These are phyloP conservation scores for Acromyrmex echinatior DNA, from an alignment of 1,140 invertebrate species.

Conservation along the genomic window DNA sequence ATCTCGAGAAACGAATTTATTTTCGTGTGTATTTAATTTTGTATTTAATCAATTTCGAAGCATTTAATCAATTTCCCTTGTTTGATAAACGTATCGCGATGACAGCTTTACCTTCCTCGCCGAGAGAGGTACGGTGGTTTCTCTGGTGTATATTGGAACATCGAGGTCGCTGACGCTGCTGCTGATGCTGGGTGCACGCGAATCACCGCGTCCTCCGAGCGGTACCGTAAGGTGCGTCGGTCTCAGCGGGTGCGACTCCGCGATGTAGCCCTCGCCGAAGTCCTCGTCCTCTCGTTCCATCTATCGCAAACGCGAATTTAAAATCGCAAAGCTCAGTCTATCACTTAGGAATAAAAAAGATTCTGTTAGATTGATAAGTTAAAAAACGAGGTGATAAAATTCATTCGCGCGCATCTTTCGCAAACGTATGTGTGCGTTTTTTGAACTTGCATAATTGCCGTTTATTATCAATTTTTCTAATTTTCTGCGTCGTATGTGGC, in stretches of 20 bases:
- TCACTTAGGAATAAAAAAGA: neutral
- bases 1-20: neutral
- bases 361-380: neutral
- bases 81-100: neutral
- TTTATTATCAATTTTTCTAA: constrained; percentile 67
- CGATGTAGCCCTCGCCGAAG: constrained; percentile 87
- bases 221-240: constrained; percentile 87
- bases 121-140: constrained; percentile 83
- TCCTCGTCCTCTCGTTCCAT: constrained; percentile 88
- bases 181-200: constrained; percentile 86
- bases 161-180: constrained; percentile 88
- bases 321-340: neutral
- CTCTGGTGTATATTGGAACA: constrained; percentile 87
- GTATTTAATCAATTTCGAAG: neutral
- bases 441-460: too few relatives aligned
- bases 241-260: constrained; percentile 88
- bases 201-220: constrained; percentile 78
- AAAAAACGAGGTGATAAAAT: neutral
- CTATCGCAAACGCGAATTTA: constrained; percentile 49
- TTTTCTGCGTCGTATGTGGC: constrained; percentile 67
- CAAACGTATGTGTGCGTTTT: neutral
- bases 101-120: constrained; percentile 79
- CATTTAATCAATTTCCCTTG: neutral
- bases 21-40: constrained; percentile 5
- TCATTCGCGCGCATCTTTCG: neutral